These are phyloP conservation scores for Alexandromys fortis DNA, from an alignment of 2,113 vertebrate species.

Conservation along the genomic window DNA sequence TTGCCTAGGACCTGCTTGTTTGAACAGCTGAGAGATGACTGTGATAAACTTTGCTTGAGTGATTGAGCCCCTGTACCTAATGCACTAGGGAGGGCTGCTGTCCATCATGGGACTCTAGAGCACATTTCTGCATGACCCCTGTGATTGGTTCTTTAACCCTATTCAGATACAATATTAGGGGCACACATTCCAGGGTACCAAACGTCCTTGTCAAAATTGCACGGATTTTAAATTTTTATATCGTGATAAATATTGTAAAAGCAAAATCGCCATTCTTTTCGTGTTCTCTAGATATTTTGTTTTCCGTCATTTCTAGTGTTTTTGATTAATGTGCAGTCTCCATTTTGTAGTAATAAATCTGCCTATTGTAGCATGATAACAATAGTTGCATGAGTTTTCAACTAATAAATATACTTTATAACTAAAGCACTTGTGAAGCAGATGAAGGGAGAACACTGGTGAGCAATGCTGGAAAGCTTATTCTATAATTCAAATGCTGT, in stretches of 20 bases:
- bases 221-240: slow-evolving; percentile 71
- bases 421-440: background rate
- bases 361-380: background rate
- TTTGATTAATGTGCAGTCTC: background rate
- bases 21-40: slow-evolving; percentile 75
- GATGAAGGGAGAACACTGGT: background rate
- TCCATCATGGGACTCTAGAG: slow-evolving; percentile 30
- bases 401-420: background rate
- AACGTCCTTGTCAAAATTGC: slow-evolving; percentile 61
- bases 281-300: background rate
- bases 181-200: background rate
- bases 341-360: background rate
- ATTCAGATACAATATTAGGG: background rate
- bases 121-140: slow-evolving; percentile 21
- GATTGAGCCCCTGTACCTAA: slow-evolving; percentile 57
- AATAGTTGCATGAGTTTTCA: background rate
- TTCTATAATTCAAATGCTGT: background rate
- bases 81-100: slow-evolving; percentile 43
- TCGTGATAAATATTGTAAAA: slow-evolving; percentile 65
- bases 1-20: slow-evolving; percentile 53
- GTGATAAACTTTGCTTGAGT: slow-evolving; percentile 70
- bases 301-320: slow-evolving; percentile 11
- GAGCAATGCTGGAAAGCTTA: fast-evolving
- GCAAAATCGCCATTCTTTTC: background rate
- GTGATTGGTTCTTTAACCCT: slow-evolving; percentile 55